Evolutionary conservation across 2,113 vertebrate genomes (phyloP), one percentile per base, ranked within the genome.

Genomic region (Rousettus leschenaultii): DNA sequence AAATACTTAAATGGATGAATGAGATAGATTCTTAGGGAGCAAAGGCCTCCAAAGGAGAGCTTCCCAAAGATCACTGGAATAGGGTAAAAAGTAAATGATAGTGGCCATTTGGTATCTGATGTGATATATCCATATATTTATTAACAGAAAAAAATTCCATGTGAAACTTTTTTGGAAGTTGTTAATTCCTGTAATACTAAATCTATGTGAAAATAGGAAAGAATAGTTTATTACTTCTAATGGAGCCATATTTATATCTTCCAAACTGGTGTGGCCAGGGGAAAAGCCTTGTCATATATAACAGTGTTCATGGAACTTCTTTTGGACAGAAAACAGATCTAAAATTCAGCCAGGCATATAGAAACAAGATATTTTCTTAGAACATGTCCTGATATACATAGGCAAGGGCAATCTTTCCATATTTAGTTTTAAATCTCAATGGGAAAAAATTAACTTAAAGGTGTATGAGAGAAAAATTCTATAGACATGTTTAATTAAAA

Each of bases 401-500:
- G 43, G 63, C n/a, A 14, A 0, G 63, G 0, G 90, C 33, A 92
- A 73, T 89, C 15, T 80, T 35, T 97, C 40, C 71, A 93, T 53
- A 43, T 95, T 98, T 97, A 86, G 94, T 91, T 97, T 96, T 43
- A 73, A 57, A 21, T 90, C n/a, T 97, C 77, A 96, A 24, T 86
- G 79, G 70, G 86, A 78, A 71, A 77, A 82, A 98, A 74, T 88
- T 96, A 77, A 85, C 59, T 94, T 92, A 96, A 98, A 98, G 77
- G 94, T 57, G 24, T 61, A 89, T 97, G 77, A 63, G 35, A 95
- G 73, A n/a, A 94, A 70, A 70, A 96, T 92, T 95, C 26, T 95
- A 22, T 95, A 97, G 97, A 96, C 92, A 95, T 11, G 59, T 61
- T 93, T 97, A 98, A 98, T 98, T 97, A 96, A 97, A 86, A 89